Percentiles rank a stretch among this genome's conserved stretches.
These are phyloP conservation scores for Pomatostomus ruficeps DNA, from an alignment of 2,113 vertebrate species.

Conservation along the genomic window DNA sequence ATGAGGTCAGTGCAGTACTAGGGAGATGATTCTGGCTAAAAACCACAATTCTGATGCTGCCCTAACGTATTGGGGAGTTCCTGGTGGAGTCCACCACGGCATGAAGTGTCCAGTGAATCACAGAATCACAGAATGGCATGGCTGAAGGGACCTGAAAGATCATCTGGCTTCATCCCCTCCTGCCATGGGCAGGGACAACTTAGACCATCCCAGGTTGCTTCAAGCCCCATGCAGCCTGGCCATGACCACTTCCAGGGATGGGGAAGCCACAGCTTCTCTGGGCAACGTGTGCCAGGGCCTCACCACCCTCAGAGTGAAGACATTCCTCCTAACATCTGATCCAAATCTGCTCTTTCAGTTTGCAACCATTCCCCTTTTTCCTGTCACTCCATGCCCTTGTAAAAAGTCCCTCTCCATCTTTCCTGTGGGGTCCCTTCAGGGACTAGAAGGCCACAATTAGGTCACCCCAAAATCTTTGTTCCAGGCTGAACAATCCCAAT, in stretches of 20 bases:
- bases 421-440: not conserved
- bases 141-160: not conserved
- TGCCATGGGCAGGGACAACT: not conserved
- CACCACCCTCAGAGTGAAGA: not conserved
- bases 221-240: not conserved
- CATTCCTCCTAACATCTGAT: not conserved
- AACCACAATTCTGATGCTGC: not conserved
- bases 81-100: not conserved
- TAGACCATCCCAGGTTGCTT: not conserved
- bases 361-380: not conserved
- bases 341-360: not conserved
- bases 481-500: not conserved
- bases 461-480: not conserved
- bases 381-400: not conserved
- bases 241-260: not conserved
- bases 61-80: not conserved
- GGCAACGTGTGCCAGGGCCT: not conserved
- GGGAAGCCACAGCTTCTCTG: not conserved
- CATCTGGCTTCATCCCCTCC: not conserved
- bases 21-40: not conserved
- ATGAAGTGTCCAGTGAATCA: not conserved
- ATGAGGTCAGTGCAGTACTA: too few species aligned
- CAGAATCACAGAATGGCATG: not conserved
- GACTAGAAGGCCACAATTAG: not conserved
- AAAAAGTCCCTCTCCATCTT: too few species aligned